Conservation (phyloP, 1,140 invertebrate genomes). For the Druon quercuslanigerum region DNA sequence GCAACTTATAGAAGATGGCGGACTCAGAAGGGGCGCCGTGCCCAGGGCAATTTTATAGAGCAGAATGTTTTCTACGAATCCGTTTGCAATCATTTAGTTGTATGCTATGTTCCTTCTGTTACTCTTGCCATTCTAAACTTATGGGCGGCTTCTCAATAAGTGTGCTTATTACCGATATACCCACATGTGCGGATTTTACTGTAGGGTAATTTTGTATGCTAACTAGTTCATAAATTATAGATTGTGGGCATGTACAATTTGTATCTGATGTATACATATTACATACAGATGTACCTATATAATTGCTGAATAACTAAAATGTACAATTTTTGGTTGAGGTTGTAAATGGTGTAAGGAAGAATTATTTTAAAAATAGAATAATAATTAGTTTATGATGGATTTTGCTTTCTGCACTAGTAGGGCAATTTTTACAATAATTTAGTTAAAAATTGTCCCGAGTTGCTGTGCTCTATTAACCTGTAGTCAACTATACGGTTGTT, state of each 20-base stretch:
- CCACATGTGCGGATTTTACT: too few species aligned
- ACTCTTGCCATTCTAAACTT: conserved; percentile 41
- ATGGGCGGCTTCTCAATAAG: conserved; percentile 36
- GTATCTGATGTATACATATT: too few species aligned
- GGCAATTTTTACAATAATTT: background rate
- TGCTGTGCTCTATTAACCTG: conserved; percentile 10
- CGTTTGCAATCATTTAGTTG: conserved; percentile 62
- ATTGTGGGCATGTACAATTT: too few species aligned
- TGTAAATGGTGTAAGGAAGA: too few species aligned
- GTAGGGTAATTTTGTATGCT: too few species aligned
- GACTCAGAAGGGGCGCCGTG: conserved; percentile 36
- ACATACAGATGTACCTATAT: too few species aligned
- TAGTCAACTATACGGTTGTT: conserved; percentile 27
- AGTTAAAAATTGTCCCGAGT: conserved; percentile 2
- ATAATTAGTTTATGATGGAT: background rate
- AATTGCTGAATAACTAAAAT: too few species aligned
- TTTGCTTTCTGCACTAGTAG: background rate
- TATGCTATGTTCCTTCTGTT: conserved; percentile 57
- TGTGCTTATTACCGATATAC: background rate
- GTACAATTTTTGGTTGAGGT: too few species aligned
- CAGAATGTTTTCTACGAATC: conserved; percentile 66
- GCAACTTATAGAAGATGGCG: conserved; percentile 36
- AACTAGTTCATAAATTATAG: too few species aligned
- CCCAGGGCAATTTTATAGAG: conserved; percentile 64
- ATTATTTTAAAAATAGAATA: background rate